These are phyloP conservation scores for Alces alces DNA, from an alignment of 2,113 vertebrate genomes.

Conservation along the genomic window DNA sequence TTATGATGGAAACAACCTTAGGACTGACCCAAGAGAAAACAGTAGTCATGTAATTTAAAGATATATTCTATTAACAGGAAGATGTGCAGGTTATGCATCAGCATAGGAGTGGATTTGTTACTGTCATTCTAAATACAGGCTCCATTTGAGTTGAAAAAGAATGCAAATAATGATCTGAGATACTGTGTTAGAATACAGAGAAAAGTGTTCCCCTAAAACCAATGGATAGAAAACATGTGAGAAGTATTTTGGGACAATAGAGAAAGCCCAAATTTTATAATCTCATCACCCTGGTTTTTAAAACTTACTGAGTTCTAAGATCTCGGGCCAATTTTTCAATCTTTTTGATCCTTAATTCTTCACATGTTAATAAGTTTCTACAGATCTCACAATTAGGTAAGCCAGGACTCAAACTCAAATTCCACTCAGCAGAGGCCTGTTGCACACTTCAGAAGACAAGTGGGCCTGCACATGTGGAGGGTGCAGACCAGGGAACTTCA, in stretches of 20 bases:
- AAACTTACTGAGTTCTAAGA: not conserved
- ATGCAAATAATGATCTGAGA: not conserved
- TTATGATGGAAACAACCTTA: slow-evolving; percentile 59
- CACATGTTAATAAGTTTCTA: not conserved
- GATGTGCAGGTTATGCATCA: not conserved
- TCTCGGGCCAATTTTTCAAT: not conserved
- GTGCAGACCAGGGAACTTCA: not conserved
- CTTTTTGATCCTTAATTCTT: not conserved
- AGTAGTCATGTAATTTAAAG: slow-evolving; percentile 45
- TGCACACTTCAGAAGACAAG: not conserved
- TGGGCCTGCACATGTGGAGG: not conserved
- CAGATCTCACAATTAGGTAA: not conserved
- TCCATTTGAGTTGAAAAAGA: not conserved
- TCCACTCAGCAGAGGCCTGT: not conserved
- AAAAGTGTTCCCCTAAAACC: not conserved
- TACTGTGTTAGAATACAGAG: not conserved
- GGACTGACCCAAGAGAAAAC: slow-evolving; percentile 32
- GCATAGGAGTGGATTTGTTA: not conserved
- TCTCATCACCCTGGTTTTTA: not conserved
- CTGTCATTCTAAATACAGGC: not conserved
- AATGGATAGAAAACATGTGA: not conserved
- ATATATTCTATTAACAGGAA: not conserved
- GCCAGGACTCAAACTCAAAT: not conserved
- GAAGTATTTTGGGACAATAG: not conserved
- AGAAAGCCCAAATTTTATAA: not conserved